phyloP scores from a whole-genome alignment of 2,888 invertebrate species.

The Artemia sinica region DNA sequence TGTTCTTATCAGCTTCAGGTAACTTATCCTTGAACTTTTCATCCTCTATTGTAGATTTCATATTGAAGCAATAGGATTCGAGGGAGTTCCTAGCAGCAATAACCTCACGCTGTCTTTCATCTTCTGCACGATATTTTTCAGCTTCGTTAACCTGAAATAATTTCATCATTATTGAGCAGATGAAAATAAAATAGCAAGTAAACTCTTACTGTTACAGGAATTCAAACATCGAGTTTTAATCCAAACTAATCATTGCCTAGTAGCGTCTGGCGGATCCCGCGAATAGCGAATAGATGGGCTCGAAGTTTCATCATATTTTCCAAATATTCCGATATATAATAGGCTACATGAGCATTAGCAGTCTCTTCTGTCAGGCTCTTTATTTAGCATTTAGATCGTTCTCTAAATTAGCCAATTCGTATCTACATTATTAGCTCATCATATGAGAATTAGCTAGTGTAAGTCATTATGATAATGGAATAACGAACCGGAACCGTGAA shows the following conservation, averaged over 20 bases:
- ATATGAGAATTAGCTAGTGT: too few relatives aligned
- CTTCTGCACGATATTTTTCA: slow-evolving; percentile 49
- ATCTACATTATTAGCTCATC: too few relatives aligned
- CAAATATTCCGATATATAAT: too few relatives aligned
- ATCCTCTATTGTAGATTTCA: slow-evolving; percentile 82
- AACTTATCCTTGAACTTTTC: slow-evolving; percentile 86
- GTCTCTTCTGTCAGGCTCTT: too few relatives aligned
- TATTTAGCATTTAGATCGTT: too few relatives aligned
- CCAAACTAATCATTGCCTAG: neutral
- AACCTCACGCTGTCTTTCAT: slow-evolving; percentile 37
- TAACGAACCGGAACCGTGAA: too few relatives aligned
- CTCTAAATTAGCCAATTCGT: too few relatives aligned
- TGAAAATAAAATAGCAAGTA: too few relatives aligned
- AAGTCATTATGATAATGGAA: too few relatives aligned
- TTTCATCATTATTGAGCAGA: too few relatives aligned
- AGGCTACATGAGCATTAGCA: too few relatives aligned
- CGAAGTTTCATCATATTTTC: neutral
- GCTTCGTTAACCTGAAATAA: slow-evolving; percentile 37
- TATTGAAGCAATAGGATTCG: slow-evolving; percentile 79
- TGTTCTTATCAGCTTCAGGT: slow-evolving; percentile 58
- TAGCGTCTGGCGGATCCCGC: slow-evolving; percentile 4
- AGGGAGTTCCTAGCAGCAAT: slow-evolving; percentile 65
- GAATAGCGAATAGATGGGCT: neutral
- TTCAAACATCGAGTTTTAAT: neutral
- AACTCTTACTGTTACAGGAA: neutral